Evolutionary conservation across 2,797 vertebrate species (phyloP).

Genomic region (Pseudopleuronectes americanus): DNA sequence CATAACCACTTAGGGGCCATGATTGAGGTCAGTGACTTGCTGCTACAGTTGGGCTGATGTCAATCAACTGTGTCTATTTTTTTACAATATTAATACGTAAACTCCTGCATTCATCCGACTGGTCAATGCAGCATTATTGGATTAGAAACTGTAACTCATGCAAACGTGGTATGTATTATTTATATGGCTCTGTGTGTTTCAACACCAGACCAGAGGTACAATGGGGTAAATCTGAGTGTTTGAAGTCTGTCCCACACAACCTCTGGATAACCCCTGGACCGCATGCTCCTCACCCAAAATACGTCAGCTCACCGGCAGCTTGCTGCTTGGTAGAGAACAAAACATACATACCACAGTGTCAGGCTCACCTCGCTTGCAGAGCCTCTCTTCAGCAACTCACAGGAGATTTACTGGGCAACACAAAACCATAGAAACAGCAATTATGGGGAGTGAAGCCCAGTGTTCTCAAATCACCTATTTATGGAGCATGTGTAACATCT

Average conservation of each 20-base stretch:
- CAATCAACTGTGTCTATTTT: constrained; percentile 24
- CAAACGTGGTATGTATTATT: not conserved
- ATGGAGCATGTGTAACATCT: constrained; percentile 7
- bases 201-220: not conserved
- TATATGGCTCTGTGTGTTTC: not conserved
- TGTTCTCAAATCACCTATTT: not conserved
- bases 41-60: constrained; percentile 27
- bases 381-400: too few relatives aligned
- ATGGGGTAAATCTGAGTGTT: too few relatives aligned
- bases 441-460: not conserved
- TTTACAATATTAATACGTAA: too few relatives aligned
- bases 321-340: constrained; percentile 15
- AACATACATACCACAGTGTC: constrained; percentile 4
- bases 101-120: not conserved
- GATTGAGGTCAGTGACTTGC: constrained; percentile 46
- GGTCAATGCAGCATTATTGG: not conserved
- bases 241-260: constrained; percentile 2
- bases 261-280: too few relatives aligned
- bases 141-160: not conserved
- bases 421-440: constrained; percentile 11
- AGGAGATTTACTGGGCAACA: constrained; percentile 8
- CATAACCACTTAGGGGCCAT: constrained; percentile 38
- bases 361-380: constrained; percentile 14
- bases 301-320: constrained; percentile 5
- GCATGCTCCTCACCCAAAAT: constrained; percentile 13